Percentiles rank a stretch among this genome's conserved stretches.
Evolutionary conservation across 2,888 invertebrate species (phyloP).

Genomic region (Drosophila prolongata): DNA sequence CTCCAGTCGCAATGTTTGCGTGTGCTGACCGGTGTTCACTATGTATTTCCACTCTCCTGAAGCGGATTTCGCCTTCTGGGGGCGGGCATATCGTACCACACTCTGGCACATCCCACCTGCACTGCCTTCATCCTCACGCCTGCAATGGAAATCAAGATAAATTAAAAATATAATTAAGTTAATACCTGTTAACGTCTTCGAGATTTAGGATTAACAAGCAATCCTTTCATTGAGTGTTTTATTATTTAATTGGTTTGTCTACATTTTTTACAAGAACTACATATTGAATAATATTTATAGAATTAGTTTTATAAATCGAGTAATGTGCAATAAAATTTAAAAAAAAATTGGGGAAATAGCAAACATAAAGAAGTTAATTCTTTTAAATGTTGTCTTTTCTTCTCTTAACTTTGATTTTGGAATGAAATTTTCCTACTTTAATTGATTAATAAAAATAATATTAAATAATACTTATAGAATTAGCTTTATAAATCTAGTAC

Average conservation of each 20-base stretch:
- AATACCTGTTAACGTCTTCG: neutral
- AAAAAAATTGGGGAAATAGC: too few species aligned
- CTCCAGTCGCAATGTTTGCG: constrained; percentile 92
- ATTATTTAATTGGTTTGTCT: neutral
- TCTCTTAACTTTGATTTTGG: too few species aligned
- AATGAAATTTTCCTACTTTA: too few species aligned
- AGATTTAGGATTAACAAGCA: neutral
- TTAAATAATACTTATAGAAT: too few species aligned
- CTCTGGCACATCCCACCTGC: constrained; percentile 92
- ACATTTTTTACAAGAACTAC: too few species aligned
- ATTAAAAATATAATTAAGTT: neutral
- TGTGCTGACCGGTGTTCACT: constrained; percentile 93
- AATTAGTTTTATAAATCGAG: too few species aligned
- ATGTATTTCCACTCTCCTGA: constrained; percentile 94
- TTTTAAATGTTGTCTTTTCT: too few species aligned
- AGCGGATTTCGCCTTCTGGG: constrained; percentile 91
- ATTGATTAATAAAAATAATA: too few species aligned
- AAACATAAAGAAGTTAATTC: too few species aligned
- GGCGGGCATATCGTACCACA: constrained; percentile 91
- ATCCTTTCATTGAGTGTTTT: neutral
- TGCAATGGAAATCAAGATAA: constrained; percentile 69
- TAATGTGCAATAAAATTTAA: too few species aligned
- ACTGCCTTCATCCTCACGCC: constrained; percentile 87
- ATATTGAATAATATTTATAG: too few species aligned
- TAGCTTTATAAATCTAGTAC: too few species aligned